These are phyloP conservation scores for Athene noctua DNA, from an alignment of 2,113 vertebrate genomes.

Conservation along the genomic window DNA sequence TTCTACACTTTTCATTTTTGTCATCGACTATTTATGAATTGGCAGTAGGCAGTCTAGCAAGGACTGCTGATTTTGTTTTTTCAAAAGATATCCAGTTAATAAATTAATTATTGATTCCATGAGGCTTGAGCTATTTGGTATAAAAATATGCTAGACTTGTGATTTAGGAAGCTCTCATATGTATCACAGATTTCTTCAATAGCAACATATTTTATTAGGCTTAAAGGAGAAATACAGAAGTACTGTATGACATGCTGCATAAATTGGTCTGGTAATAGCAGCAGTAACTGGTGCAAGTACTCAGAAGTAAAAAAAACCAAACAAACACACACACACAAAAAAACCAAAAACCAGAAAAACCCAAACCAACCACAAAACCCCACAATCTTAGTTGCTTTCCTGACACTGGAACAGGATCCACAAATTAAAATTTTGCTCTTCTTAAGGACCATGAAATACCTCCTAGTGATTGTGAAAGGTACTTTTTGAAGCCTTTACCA, in stretches of 20 bases:
- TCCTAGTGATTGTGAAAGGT: neutral
- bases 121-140: conserved; percentile 16
- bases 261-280: neutral
- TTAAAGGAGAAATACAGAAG: conserved; percentile 38
- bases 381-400: neutral
- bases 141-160: conserved; percentile 31
- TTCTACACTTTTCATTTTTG: conserved; percentile 41
- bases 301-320: neutral
- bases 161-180: conserved; percentile 45
- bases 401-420: neutral
- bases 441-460: neutral
- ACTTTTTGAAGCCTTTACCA: neutral
- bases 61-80: conserved; percentile 49
- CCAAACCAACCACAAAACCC: no score
- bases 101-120: conserved; percentile 64
- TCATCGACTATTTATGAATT: conserved; percentile 44
- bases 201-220: neutral
- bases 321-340: neutral
- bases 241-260: neutral
- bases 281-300: neutral
- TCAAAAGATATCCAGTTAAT: conserved; percentile 53
- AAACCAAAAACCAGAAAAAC: neutral
- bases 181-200: neutral
- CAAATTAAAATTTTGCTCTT: neutral
- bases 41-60: conserved; percentile 3